Evolutionary conservation across 2,888 invertebrate species (phyloP).

Genomic region (Xestoiulus laeticollis): DNA sequence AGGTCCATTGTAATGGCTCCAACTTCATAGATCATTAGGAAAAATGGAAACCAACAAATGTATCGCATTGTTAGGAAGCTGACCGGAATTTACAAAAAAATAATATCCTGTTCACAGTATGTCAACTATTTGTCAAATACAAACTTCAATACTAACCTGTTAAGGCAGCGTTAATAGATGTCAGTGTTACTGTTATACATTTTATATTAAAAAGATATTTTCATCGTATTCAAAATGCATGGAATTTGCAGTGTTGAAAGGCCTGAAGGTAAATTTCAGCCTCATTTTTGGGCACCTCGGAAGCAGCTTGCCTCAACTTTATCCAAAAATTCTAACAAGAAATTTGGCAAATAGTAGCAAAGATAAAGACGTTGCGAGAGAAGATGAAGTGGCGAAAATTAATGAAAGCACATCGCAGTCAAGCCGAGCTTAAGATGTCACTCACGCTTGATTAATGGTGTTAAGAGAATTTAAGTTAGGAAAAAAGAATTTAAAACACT

Average conservation of each 20-base stretch:
- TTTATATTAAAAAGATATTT: too few relatives aligned
- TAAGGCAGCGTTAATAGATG: too few relatives aligned
- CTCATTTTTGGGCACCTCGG: not conserved
- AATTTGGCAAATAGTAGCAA: not conserved
- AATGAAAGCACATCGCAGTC: conserved; percentile 24
- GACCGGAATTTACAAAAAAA: not conserved
- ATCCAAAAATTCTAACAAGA: not conserved
- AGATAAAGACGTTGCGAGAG: conserved; percentile 17
- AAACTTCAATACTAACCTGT: too few relatives aligned
- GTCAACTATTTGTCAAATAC: too few relatives aligned
- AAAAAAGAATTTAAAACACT: not conserved
- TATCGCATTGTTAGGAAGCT: not conserved
- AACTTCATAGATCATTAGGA: not conserved
- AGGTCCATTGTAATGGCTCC: not conserved
- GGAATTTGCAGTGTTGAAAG: too few relatives aligned
- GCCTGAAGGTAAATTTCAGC: too few relatives aligned
- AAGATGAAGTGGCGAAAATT: conserved; percentile 37
- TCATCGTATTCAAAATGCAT: too few relatives aligned
- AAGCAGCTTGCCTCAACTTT: not conserved
- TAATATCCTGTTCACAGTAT: not conserved
- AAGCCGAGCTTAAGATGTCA: conserved; percentile 22
- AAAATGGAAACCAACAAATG: not conserved
- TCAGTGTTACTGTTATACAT: too few relatives aligned
- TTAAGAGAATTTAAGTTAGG: not conserved
- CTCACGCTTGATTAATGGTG: conserved; percentile 33